These are phyloP conservation scores for Trachurus trachurus DNA, from an alignment of 2,797 vertebrate species.

Conservation along the genomic window DNA sequence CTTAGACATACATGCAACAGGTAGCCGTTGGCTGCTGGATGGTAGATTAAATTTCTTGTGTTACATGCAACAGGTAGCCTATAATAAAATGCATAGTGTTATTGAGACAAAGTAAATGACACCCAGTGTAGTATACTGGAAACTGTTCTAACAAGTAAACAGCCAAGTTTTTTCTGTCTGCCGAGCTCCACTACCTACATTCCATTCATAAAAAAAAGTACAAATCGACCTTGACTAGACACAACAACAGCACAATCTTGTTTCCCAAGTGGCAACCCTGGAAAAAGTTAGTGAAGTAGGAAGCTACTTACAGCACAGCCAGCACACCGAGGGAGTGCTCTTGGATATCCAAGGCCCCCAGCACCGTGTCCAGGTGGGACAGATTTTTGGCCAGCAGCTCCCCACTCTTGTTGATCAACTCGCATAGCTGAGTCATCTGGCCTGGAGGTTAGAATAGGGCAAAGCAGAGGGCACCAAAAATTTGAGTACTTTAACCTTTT, in stretches of 20 bases:
- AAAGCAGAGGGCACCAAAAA: not conserved
- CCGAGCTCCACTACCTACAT: no score
- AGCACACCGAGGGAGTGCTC: conserved; percentile 98
- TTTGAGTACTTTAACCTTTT: conserved; percentile 1
- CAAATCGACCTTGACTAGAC: conserved; percentile 12
- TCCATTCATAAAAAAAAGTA: not conserved
- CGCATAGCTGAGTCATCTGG: conserved; percentile 99
- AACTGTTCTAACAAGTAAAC: not conserved
- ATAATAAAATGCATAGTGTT: not conserved
- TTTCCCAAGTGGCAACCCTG: not conserved
- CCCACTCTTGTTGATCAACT: conserved; percentile 99
- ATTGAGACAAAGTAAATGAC: not conserved
- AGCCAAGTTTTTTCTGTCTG: not conserved
- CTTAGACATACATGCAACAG: conserved; percentile 9
- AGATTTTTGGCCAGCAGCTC: conserved; percentile 99
- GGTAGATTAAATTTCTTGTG: not conserved
- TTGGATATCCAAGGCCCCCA: conserved; percentile 98
- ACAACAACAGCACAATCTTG: not conserved
- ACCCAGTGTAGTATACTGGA: no score
- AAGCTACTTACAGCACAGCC: conserved; percentile 94
- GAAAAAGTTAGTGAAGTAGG: not conserved
- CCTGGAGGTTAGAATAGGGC: conserved; percentile 82
- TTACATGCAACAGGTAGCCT: not conserved
- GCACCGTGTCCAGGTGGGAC: conserved; percentile 98
- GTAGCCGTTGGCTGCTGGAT: not conserved